A percentile compares a stretch with the other conserved stretches of the same genome.
Evolutionary conservation across 35 echinoderm and acorn worm species (phyloP).

Genomic region (Nesometra sesokonis): DNA sequence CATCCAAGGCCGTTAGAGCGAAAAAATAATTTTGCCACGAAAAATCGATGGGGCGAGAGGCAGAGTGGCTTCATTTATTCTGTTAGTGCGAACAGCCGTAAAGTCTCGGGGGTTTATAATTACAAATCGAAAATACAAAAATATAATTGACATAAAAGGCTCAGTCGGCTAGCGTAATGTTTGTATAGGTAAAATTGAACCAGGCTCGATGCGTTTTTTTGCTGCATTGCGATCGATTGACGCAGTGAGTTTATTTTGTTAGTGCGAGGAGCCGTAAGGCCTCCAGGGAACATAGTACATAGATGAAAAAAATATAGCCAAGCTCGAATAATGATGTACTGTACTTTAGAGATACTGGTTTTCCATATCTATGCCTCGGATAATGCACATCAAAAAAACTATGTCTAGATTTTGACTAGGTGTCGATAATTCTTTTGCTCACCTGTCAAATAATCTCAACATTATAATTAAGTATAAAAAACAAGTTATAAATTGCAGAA

Average conservation of each 20-base stretch:
- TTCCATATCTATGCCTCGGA: neutral
- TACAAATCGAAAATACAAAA: constrained; percentile 1
- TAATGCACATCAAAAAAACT: neutral
- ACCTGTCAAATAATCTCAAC: neutral
- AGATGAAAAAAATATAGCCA: neutral
- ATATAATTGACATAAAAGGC: neutral
- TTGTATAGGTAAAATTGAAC: neutral
- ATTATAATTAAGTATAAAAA: too few relatives aligned
- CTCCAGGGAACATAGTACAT: neutral
- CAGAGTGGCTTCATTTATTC: neutral
- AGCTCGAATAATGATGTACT: neutral
- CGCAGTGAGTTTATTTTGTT: neutral
- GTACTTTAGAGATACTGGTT: neutral
- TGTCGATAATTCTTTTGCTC: neutral
- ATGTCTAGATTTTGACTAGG: neutral
- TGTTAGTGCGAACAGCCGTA: neutral
- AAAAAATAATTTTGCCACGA: neutral
- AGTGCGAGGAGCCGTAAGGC: neutral
- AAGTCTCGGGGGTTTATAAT: neutral
- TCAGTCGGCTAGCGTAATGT: neutral
- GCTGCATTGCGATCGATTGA: neutral
- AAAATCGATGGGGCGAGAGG: neutral
- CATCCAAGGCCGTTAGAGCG: neutral
- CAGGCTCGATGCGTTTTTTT: neutral
- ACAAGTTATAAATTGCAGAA: too few relatives aligned